Evolutionary conservation across 1,140 invertebrate species (phyloP), one percentile per base, ranked within the genome.

Genomic region (Mercenaria mercenaria): DNA sequence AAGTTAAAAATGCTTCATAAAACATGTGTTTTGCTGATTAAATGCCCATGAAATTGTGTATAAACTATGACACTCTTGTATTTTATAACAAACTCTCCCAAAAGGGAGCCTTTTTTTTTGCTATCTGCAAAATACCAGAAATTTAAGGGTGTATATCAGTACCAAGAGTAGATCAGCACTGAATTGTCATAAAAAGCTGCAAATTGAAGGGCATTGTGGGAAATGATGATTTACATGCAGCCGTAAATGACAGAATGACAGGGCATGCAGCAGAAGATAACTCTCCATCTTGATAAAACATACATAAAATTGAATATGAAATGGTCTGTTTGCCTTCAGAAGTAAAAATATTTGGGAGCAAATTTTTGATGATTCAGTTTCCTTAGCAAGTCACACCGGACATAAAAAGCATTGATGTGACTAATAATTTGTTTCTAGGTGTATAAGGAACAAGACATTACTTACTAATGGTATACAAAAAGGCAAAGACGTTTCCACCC

Each of bases 141-240:
- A 29, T 29, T 64, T 2, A 26, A 29, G 26, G 59, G 59, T n/a
- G n/a, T 29, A 64, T 6, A n/a, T 15, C n/a, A n/a, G 59, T 64
- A 64, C 59, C 59, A 64, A 29, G 59, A 29, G n/a, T 29, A 29
- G 10, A 29, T 20, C 8, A n/a, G 59, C 59, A 64, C 59, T 4
- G 26, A 64, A 10, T 26, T 64, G n/a, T 29, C 59, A 64, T 64
- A 64, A 64, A 64, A n/a, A 32, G 67, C 67, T 20, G 1, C 4
- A 72, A 72, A 72, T 72, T 41, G 67, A 72, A 29, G 29, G 76
- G 50, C 2, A 79, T 79, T 79, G 56, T 37, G 76, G 76, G 76
- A 79, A 52, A 32, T 34, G 29, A 52, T 79, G 76, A 79, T 79
- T 56, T 79, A 79, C 10, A 13, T 37, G 47, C 47, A 79, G 76